Conservation (phyloP, 2,797 vertebrate species). For the Neomorphus geoffroyi region DNA sequence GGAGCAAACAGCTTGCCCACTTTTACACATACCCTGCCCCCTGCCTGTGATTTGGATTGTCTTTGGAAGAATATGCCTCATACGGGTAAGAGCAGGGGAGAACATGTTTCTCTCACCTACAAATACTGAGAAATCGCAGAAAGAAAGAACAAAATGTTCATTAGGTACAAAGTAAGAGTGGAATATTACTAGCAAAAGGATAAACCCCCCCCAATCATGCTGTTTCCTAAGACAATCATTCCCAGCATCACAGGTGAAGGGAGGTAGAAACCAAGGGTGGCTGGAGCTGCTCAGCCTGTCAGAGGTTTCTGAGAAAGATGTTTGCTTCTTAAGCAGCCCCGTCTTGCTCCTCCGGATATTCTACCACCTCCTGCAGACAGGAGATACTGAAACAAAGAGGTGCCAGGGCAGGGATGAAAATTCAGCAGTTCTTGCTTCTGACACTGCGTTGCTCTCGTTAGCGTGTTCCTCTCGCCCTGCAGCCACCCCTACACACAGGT, state of each 20-base stretch:
- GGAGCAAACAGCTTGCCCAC: slow-evolving; percentile 55
- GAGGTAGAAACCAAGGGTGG: background rate
- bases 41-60: slow-evolving; percentile 58
- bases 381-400: slow-evolving; percentile 46
- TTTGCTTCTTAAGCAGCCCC: background rate
- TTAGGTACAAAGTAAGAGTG: background rate
- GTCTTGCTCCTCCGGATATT: background rate
- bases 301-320: background rate
- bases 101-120: slow-evolving; percentile 11
- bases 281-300: background rate
- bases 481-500: background rate
- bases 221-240: background rate
- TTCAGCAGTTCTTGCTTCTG: background rate
- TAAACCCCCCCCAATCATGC: background rate
- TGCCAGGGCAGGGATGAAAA: background rate
- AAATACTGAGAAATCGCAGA: background rate
- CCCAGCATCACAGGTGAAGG: background rate
- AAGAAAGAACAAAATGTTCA: background rate
- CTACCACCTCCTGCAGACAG: background rate
- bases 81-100: background rate
- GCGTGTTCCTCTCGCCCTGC: background rate
- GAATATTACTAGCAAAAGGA: background rate
- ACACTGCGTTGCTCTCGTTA: background rate
- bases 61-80: slow-evolving; percentile 15
- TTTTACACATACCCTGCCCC: slow-evolving; percentile 61